These are phyloP conservation scores for Leptopilina myrica DNA, from an alignment of 2,888 invertebrate species.

Conservation along the genomic window DNA sequence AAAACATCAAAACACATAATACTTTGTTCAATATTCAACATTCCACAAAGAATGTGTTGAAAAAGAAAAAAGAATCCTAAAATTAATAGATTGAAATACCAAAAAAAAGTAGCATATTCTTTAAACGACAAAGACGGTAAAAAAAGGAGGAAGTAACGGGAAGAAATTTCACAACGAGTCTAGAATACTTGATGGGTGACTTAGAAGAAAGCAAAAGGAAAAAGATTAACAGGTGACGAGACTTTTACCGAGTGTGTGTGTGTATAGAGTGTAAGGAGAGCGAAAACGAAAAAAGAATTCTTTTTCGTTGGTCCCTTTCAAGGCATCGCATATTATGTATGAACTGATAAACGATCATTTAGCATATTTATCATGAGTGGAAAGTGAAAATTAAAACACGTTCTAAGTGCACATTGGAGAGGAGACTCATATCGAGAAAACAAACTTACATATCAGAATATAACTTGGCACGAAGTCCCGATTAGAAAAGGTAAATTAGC, in stretches of 20 bases:
- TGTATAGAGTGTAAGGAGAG: neutral
- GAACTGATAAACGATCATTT: slow-evolving; percentile 47
- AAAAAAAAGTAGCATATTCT: neutral
- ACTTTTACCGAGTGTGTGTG: slow-evolving; percentile 13
- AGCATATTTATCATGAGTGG: slow-evolving; percentile 59
- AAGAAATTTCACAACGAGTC: slow-evolving; percentile 28
- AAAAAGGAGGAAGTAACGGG: neutral
- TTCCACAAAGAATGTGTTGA: neutral
- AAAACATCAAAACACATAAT: neutral
- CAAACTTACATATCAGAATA: slow-evolving; percentile 39
- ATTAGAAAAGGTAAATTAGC: slow-evolving; percentile 72
- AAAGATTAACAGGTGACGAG: slow-evolving; percentile 13
- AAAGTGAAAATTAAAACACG: slow-evolving; percentile 73
- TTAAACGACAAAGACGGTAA: neutral
- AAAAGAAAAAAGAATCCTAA: neutral
- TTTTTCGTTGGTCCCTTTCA: neutral
- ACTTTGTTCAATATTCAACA: no score
- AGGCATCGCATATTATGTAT: neutral
- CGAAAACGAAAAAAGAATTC: neutral
- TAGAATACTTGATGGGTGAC: neutral
- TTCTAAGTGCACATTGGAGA: slow-evolving; percentile 45
- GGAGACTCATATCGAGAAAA: slow-evolving; percentile 57
- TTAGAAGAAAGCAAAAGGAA: slow-evolving; percentile 12
- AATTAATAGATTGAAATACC: neutral
- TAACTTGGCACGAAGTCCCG: slow-evolving; percentile 52